A percentile compares a stretch with the other conserved stretches of the same genome.
Conservation (phyloP, 2,888 invertebrate genomes). For the Aquatica leii region DNA sequence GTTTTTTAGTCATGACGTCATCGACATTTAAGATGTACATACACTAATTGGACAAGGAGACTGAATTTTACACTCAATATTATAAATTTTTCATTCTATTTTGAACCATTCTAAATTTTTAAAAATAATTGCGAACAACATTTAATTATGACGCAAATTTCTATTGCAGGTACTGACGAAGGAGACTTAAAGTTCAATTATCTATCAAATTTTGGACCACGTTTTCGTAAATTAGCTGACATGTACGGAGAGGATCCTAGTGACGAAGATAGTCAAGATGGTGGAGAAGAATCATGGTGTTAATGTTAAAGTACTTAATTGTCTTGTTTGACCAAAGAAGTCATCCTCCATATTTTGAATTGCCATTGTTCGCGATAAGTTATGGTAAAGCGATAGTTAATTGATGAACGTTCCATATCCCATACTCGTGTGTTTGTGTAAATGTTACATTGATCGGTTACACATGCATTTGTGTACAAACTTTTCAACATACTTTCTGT, state of each 20-base stretch:
- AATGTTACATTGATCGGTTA: too few relatives aligned
- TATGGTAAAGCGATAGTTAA: too few relatives aligned
- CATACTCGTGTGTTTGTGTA: too few relatives aligned
- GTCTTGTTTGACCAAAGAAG: slow-evolving; percentile 36
- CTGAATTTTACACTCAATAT: too few relatives aligned
- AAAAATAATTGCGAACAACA: too few relatives aligned
- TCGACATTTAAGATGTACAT: background rate
- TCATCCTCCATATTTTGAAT: slow-evolving; percentile 21
- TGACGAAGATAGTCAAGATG: slow-evolving; percentile 80
- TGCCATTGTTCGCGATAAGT: background rate
- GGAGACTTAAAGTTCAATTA: slow-evolving; percentile 95
- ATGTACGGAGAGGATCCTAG: slow-evolving; percentile 93
- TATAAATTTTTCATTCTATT: too few relatives aligned
- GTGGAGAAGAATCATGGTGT: slow-evolving; percentile 87
- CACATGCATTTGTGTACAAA: too few relatives aligned
- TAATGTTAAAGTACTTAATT: slow-evolving; percentile 54
- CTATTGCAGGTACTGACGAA: slow-evolving; percentile 83
- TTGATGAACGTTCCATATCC: too few relatives aligned
- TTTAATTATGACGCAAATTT: slow-evolving; percentile 20
- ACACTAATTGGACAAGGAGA: background rate
- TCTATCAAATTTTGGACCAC: slow-evolving; percentile 93
- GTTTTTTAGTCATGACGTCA: background rate
- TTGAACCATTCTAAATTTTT: too few relatives aligned
- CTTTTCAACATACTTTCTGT: background rate
- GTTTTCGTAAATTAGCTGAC: slow-evolving; percentile 91